These are phyloP conservation scores for Caenorhabditis remanei DNA, from an alignment of 1,140 invertebrate genomes.

Conservation along the genomic window DNA sequence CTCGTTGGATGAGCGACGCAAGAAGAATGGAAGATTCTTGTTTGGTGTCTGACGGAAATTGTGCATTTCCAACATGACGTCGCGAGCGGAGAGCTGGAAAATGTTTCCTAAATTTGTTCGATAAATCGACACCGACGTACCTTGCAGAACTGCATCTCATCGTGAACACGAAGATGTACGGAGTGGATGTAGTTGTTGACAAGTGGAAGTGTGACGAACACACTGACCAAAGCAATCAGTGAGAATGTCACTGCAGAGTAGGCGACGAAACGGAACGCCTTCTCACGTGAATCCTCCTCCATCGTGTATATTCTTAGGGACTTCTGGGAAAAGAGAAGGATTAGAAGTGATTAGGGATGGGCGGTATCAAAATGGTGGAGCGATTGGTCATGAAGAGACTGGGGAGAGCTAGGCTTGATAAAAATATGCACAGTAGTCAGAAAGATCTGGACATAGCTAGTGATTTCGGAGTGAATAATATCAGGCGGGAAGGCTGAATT, in stretches of 20 bases:
- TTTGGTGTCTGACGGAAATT: constrained; percentile 69
- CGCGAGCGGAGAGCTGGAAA: constrained; percentile 76
- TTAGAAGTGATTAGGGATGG: not conserved
- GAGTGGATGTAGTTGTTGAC: constrained; percentile 78
- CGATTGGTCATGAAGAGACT: no score
- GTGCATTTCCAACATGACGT: constrained; percentile 77
- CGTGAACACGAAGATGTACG: constrained; percentile 74
- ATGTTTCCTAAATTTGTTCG: not conserved
- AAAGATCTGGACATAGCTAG: no score
- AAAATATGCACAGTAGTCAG: no score
- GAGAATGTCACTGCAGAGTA: constrained; percentile 71
- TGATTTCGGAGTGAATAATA: no score
- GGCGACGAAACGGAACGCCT: constrained; percentile 68
- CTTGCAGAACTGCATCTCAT: constrained; percentile 78
- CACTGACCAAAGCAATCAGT: constrained; percentile 73
- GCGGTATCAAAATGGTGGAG: no score
- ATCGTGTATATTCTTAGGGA: not conserved
- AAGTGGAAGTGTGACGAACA: constrained; percentile 76
- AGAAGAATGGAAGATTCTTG: constrained; percentile 55
- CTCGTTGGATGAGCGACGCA: constrained; percentile 49
- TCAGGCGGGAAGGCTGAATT: no score
- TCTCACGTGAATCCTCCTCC: constrained; percentile 70
- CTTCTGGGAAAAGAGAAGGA: not conserved
- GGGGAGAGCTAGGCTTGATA: no score
- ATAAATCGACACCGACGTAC: constrained; percentile 12